Conservation (phyloP, 2,888 invertebrate genomes). For the Epicampocera succincta region DNA sequence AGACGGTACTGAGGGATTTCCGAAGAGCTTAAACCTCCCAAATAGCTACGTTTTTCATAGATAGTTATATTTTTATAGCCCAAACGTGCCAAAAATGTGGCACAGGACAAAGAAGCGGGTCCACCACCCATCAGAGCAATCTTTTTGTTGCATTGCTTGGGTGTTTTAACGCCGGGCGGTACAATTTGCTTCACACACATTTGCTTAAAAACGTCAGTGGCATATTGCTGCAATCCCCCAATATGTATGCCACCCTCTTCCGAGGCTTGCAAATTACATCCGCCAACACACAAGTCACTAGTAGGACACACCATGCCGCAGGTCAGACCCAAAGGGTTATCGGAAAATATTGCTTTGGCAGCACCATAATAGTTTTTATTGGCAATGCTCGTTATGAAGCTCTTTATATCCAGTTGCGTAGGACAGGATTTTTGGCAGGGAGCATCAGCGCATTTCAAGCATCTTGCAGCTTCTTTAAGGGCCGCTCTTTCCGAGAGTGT, state of each 20-base stretch:
- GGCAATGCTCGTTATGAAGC: constrained; percentile 97
- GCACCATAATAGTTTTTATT: constrained; percentile 99
- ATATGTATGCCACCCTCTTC: constrained; percentile 99
- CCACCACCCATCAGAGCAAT: constrained; percentile 97
- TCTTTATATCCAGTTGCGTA: constrained; percentile 97
- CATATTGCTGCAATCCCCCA: constrained; percentile 98
- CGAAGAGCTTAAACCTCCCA: constrained; percentile 96
- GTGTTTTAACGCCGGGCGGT: constrained; percentile 86
- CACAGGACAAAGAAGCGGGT: constrained; percentile 97
- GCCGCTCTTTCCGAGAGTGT: constrained; percentile 98
- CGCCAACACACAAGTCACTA: constrained; percentile 98
- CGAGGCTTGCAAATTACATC: constrained; percentile 96
- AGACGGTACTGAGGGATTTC: constrained; percentile 99
- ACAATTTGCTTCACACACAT: constrained; percentile 95
- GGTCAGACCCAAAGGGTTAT: constrained; percentile 97
- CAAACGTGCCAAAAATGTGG: constrained; percentile 95
- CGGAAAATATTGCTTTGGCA: constrained; percentile 96
- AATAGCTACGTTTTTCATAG: constrained; percentile 92
- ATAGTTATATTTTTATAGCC: constrained; percentile 96
- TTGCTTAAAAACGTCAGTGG: constrained; percentile 96
- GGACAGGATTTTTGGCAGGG: constrained; percentile 99
- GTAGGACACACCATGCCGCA: constrained; percentile 99
- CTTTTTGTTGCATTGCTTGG: constrained; percentile 82
- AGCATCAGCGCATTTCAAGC: constrained; percentile 96
- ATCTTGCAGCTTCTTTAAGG: constrained; percentile 92